Evolutionary conservation across 1,140 invertebrate genomes (phyloP).

Genomic region (Dendrolimus kikuchii): DNA sequence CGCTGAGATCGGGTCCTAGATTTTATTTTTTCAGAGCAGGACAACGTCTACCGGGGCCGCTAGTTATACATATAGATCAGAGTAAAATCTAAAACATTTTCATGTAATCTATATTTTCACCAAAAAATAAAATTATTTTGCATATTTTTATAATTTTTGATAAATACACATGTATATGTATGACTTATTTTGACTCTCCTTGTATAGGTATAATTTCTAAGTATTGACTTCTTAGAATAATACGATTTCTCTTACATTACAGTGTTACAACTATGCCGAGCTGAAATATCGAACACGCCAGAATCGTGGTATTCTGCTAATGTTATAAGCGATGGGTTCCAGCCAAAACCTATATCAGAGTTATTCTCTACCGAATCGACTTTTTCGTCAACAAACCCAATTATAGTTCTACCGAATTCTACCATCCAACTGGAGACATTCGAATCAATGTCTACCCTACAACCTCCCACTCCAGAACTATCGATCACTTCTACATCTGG

Average conservation of each 20-base stretch:
- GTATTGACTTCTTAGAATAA: neutral
- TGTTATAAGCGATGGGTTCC: slow-evolving; percentile 50
- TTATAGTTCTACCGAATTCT: slow-evolving; percentile 26
- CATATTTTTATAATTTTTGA: too few relatives aligned
- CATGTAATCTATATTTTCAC: too few relatives aligned
- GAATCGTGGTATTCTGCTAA: slow-evolving; percentile 56
- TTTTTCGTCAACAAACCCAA: slow-evolving; percentile 38
- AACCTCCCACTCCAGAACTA: slow-evolving; percentile 9
- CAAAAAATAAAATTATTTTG: too few relatives aligned
- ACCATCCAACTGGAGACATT: slow-evolving; percentile 3
- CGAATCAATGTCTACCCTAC: slow-evolving; percentile 12
- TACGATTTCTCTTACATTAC: slow-evolving; percentile 25
- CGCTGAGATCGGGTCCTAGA: too few relatives aligned
- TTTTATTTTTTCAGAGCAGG: too few relatives aligned
- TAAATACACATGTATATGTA: too few relatives aligned
- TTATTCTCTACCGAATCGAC: slow-evolving; percentile 47
- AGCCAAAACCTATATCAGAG: slow-evolving; percentile 56
- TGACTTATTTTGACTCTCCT: too few relatives aligned
- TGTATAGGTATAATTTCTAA: too few relatives aligned
- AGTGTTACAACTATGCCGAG: slow-evolving; percentile 63
- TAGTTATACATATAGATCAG: too few relatives aligned
- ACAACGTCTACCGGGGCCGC: too few relatives aligned
- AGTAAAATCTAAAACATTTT: too few relatives aligned
- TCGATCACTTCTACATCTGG: too few relatives aligned
- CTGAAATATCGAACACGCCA: slow-evolving; percentile 42